A percentile compares a stretch with the other conserved stretches of the same genome.
Evolutionary conservation across 2,888 invertebrate species (phyloP).

Genomic region (Slavum lentiscoides): DNA sequence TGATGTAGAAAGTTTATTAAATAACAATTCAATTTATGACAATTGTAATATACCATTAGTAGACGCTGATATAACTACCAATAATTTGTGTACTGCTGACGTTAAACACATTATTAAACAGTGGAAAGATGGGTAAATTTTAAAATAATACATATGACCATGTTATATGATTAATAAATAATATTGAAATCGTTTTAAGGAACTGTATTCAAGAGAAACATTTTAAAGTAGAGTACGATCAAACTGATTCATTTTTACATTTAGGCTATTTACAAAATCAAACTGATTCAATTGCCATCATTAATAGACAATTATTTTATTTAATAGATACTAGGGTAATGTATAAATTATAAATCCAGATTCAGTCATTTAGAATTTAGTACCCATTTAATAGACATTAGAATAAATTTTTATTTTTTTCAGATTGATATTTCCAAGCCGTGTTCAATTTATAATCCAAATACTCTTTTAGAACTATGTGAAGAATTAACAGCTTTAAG

Average conservation of each 20-base stretch:
- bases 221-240: slow-evolving; percentile 3
- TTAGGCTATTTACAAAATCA: slow-evolving; percentile 32
- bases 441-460: slow-evolving; percentile 36
- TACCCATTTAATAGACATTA: neutral
- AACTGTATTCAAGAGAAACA: slow-evolving; percentile 39
- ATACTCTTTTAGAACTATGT: slow-evolving; percentile 17
- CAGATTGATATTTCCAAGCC: slow-evolving; percentile 46
- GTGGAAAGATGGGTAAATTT: slow-evolving; percentile 27
- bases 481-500: slow-evolving; percentile 37
- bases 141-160: neutral
- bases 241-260: slow-evolving; percentile 35
- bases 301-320: slow-evolving; percentile 30
- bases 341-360: neutral
- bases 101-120: slow-evolving; percentile 30
- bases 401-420: slow-evolving; percentile 3
- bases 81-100: slow-evolving; percentile 34
- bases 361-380: neutral
- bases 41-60: slow-evolving; percentile 24
- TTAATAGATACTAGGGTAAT: slow-evolving; percentile 39
- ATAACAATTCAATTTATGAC: slow-evolving; percentile 15
- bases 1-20: slow-evolving; percentile 12
- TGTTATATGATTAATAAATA: neutral
- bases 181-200: slow-evolving; percentile 22
- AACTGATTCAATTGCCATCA: slow-evolving; percentile 24
- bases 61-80: slow-evolving; percentile 28